Base-by-base conservation (phyloP, 2,113 vertebrate species). In the Symphodus melops region DNA sequence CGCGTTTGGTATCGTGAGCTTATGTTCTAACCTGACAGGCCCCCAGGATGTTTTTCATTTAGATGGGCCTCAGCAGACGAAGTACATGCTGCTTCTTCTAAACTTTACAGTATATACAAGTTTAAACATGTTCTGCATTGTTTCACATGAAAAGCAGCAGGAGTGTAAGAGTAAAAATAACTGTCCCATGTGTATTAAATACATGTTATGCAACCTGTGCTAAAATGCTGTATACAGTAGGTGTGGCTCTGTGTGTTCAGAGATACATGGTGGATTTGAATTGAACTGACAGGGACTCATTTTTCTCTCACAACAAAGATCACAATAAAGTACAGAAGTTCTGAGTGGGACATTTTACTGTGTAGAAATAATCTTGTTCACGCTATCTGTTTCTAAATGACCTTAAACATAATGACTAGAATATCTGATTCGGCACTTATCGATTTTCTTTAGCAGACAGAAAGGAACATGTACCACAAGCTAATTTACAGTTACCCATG, bases 101-200 rank as follows among this genome's bases (percentile, higher is more conserved):
- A 63, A 37, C 52, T 57, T 44, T 1, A 1, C 20, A 25, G 4
- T 12, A 33, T 33, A 11, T 3, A 28, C 77, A 12, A 41, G 84
- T 77, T 67, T 36, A 25, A 28, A 82, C 84, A 55, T 68, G 84
- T 44, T 68, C 20, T 17, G 12, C 2, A 21, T 42, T 9, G 25
- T 67, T 63, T 75, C 1, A 49, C 21, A 57, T 65, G 3, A 19
- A 62, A 79, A 2, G 3, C 41, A 46, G 9, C 16, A 13, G 12
- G 13, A 8, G 49, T 5, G 36, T 12, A 52, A 48, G 41, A n/a
- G 52, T 75, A 3, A 63, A 66, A 77, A 21, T 37, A 8, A 16
- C 19, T 41, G 21, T 51, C 21, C 23, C 9, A 20, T 4, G 11
- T 52, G 44, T 21, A 37, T 55, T 9, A 20, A 48, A 4, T 5